Base-by-base conservation (phyloP, 1,140 invertebrate species). In the Pogonus chalceus region DNA sequence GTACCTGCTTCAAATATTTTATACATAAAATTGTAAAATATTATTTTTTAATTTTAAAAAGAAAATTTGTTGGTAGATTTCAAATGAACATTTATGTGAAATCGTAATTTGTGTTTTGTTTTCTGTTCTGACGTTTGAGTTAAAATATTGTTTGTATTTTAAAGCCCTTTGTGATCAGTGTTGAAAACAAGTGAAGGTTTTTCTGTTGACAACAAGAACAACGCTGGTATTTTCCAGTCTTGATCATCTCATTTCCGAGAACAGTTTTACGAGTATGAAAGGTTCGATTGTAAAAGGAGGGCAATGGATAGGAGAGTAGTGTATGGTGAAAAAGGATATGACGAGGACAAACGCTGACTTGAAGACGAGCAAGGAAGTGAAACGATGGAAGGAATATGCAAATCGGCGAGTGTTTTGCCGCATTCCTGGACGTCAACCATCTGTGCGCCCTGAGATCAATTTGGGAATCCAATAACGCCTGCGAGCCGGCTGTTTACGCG, bases 341-440 rank as follows among this genome's bases (percentile, higher is more conserved):
- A 4, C 4, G 26, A 4, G 14, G 26, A 31, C 4, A 14, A 31
- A 14, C 26, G 14, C 4, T 4, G 14, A 14, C 4, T 31, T 31
- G 4, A 7, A 7, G 26, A 4, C 4, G 4, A 14, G 4, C 26
- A 14, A 4, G 26, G 26, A 31, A 31, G 4, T 31, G 26, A 7
- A 16, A 18, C 7, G 37, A 43, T 43, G 37, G 37, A 43, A 43
- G 37, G 37, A 43, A 43, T 43, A 43, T 43, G 37, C 37, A 43
- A 43, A 43, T 43, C 37, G 37, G 18, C 37, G 37, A 43, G 37
- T 43, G 37, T 43, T 43, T 43, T 43, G 9, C 37, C 37, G 37
- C 37, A 43, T 43, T 43, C 37, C 37, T 43, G 37, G 37, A 43
- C 37, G 37, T 43, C 37, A 43, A 43, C 37, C 37, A 43, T 43